phyloP scores from a whole-genome alignment of 2,113 vertebrate genomes.

The Tachysurus vachellii region DNA sequence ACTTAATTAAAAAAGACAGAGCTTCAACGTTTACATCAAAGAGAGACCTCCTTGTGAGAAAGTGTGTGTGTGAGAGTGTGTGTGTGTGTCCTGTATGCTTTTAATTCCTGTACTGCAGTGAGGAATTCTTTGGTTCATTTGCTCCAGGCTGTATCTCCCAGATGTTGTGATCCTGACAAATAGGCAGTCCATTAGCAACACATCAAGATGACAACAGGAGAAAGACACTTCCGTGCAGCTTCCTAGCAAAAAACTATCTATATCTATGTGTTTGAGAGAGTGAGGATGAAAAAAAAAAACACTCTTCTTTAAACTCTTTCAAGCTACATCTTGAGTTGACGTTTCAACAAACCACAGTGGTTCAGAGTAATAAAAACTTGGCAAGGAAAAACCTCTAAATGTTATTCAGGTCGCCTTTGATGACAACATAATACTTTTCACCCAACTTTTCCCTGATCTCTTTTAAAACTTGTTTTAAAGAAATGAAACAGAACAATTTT shows the following conservation, averaged over 20 bases:
- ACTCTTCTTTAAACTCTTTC: background rate
- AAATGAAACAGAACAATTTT: background rate
- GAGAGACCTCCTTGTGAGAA: conserved; percentile 34
- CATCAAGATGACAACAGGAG: conserved; percentile 45
- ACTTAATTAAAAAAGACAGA: conserved; percentile 41
- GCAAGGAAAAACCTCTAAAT: background rate
- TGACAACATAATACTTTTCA: background rate
- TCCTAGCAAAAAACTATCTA: background rate
- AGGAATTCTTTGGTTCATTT: conserved; percentile 36
- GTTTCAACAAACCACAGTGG: conserved; percentile 5
- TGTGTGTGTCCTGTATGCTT: conserved; percentile 32
- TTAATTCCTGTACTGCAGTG: conserved; percentile 36
- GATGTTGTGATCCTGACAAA: conserved; percentile 50
- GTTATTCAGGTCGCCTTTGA: background rate
- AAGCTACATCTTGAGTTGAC: background rate
- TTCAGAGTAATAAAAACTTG: conserved; percentile 5
- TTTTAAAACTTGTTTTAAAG: background rate
- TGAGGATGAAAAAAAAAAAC: background rate
- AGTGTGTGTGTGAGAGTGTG: background rate
- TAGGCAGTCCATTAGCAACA: conserved; percentile 44
- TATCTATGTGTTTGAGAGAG: conserved; percentile 25
- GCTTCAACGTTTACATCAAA: conserved; percentile 46
- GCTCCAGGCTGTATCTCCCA: conserved; percentile 42
- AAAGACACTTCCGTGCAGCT: conserved; percentile 23
- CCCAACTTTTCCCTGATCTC: background rate